phyloP scores from a whole-genome alignment of 2,888 invertebrate genomes.

The Parnassius glacialis region DNA sequence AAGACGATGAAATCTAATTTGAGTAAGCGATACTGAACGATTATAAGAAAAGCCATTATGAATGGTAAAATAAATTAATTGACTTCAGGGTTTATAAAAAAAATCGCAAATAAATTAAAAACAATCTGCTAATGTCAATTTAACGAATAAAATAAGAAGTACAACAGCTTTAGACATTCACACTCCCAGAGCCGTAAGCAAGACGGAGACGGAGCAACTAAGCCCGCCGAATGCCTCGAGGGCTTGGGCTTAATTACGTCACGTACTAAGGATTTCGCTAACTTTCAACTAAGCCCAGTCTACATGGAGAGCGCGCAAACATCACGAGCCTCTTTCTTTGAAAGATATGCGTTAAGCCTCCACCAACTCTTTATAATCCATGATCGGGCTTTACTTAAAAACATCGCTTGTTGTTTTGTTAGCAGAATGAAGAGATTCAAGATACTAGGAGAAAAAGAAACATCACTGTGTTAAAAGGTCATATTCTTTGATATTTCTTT shows the following conservation, averaged over 20 bases:
- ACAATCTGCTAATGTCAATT: conserved; percentile 5
- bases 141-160: conserved; percentile 7
- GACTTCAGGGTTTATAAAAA: no score
- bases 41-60: no score
- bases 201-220: conserved; percentile 21
- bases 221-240: conserved; percentile 28
- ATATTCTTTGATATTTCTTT: no score
- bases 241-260: conserved; percentile 58
- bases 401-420: conserved; percentile 8
- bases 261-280: conserved; percentile 62
- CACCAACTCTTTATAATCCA: conserved; percentile 55
- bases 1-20: no score
- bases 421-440: neutral
- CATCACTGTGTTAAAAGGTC: neutral
- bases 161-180: conserved; percentile 19
- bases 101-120: neutral
- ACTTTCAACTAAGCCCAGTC: conserved; percentile 54
- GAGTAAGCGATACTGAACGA: no score
- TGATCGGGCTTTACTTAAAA: conserved; percentile 30
- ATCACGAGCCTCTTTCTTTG: conserved; percentile 56
- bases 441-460: no score
- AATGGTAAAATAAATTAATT: no score
- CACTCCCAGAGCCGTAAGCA: conserved; percentile 16
- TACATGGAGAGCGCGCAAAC: conserved; percentile 53
- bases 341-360: conserved; percentile 60